Conservation (phyloP, 2,113 vertebrate species). For the Melierax canorus region DNA sequence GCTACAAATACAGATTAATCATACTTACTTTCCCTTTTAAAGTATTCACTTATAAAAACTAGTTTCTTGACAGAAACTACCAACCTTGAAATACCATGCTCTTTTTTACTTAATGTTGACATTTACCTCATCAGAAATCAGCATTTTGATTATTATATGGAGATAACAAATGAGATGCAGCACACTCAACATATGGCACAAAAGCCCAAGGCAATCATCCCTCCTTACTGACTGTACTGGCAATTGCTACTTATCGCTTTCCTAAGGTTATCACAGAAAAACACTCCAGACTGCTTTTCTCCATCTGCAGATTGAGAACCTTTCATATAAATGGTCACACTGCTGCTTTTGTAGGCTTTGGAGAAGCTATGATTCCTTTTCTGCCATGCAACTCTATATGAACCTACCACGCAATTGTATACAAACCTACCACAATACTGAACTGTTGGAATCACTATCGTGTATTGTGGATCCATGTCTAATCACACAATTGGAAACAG, state of each 20-base stretch:
- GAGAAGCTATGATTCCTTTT: background rate
- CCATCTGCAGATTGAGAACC: constrained; percentile 5
- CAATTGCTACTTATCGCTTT: background rate
- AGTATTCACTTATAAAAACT: background rate
- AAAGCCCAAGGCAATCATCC: constrained; percentile 4
- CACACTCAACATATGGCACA: constrained; percentile 19
- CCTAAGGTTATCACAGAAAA: background rate
- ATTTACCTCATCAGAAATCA: constrained; percentile 4
- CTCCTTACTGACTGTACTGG: background rate
- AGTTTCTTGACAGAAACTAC: background rate
- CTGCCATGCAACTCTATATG: background rate
- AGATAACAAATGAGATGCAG: background rate
- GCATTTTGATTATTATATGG: background rate
- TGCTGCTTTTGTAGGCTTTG: background rate
- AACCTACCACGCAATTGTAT: background rate
- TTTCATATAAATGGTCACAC: background rate
- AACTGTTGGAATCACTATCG: background rate
- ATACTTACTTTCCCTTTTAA: background rate
- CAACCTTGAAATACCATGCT: background rate
- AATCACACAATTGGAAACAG: constrained; percentile 17
- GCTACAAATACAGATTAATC: background rate
- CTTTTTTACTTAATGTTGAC: constrained; percentile 7
- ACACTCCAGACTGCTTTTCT: background rate
- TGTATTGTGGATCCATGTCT: background rate
- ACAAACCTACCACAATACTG: background rate